phyloP scores from a whole-genome alignment of 2,113 vertebrate species.

The Empidonax alnorum region DNA sequence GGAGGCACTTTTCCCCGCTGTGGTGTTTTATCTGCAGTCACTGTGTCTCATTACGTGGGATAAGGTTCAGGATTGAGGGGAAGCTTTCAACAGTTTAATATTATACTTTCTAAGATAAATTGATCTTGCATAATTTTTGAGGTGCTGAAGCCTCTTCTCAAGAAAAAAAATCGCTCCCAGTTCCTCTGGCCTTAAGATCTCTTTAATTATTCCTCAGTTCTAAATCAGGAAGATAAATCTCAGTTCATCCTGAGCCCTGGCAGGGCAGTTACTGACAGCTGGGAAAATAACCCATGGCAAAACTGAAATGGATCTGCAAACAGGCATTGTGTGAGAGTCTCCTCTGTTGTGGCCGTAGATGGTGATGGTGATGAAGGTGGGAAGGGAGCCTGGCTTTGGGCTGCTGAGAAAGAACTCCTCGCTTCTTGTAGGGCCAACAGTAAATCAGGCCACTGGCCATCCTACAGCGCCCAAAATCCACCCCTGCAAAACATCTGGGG shows the following conservation, averaged over 20 bases:
- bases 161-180: background rate
- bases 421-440: background rate
- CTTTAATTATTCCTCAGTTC: background rate
- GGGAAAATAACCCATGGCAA: background rate
- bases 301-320: background rate
- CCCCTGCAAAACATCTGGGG: background rate
- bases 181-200: background rate
- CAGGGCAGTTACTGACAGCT: background rate
- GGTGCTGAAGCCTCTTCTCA: background rate
- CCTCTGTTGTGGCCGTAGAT: background rate
- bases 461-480: fast-evolving
- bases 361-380: background rate
- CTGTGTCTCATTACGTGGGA: background rate
- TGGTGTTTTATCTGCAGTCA: background rate
- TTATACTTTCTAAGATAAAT: background rate
- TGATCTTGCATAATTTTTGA: background rate
- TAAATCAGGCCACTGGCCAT: background rate
- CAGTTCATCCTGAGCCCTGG: background rate
- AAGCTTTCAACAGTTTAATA: background rate
- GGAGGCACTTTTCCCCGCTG: background rate
- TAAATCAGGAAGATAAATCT: background rate
- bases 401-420: background rate
- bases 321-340: too few relatives aligned
- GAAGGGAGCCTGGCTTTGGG: background rate
- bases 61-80: background rate